A percentile compares a stretch with the other conserved stretches of the same genome.
Conservation (phyloP, 2,113 vertebrate species). For the Calyptomena viridis region DNA sequence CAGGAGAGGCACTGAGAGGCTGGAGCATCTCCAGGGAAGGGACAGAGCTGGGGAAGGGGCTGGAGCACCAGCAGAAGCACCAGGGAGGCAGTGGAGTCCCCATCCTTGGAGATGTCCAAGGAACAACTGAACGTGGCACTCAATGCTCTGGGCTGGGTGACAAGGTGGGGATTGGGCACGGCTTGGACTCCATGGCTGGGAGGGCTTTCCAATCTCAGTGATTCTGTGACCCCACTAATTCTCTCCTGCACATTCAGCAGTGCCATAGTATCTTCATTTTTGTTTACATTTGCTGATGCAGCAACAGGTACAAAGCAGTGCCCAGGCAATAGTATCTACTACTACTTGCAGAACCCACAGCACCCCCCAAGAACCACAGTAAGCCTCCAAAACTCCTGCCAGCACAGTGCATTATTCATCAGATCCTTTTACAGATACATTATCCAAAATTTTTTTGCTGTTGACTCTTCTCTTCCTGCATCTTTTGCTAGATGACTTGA, state of each 20-base stretch:
- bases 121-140: neutral
- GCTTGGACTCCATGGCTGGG: rapidly evolving
- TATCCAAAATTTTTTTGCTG: neutral
- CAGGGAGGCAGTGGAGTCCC: neutral
- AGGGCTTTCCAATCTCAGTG: neutral
- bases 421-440: neutral
- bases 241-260: neutral
- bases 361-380: neutral
- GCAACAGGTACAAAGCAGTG: neutral
- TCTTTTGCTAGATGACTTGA: neutral
- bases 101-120: neutral
- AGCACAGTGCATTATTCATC: neutral
- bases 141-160: neutral
- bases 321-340: neutral
- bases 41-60: neutral
- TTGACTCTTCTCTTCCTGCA: neutral
- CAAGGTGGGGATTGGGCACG: neutral
- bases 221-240: neutral
- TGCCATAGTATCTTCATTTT: neutral
- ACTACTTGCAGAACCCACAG: neutral
- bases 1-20: neutral
- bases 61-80: neutral
- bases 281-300: neutral
- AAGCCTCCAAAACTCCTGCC: neutral
- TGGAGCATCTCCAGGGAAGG: neutral